Base-by-base conservation (phyloP, 1,140 invertebrate species). In the Hestina assimilis region DNA sequence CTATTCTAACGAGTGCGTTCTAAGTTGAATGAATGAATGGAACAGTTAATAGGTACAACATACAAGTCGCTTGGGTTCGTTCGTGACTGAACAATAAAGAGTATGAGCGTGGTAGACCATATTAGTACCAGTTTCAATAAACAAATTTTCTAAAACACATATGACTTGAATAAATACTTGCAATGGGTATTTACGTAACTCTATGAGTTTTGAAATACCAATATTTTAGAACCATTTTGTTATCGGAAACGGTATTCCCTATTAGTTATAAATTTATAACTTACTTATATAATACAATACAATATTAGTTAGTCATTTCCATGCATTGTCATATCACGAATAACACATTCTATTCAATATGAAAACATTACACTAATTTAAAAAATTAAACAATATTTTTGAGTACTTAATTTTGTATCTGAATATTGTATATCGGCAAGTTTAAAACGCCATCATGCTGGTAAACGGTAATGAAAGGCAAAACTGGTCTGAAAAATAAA, bases 401-500 rank as follows among this genome's bases (percentile, higher is more conserved):
- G n/a, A n/a, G n/a, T n/a, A n/a, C n/a, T n/a, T n/a, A n/a, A n/a
- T n/a, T n/a, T n/a, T n/a, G 3, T 24, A 24, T 24, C 6, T 9
- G 2, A 2, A 12, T 31, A 31, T 31, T 11, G 4, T 6, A 31
- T 31, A 11, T 21, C 29, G 45, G 11, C 21, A 38, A 2, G 1
- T 23, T 40, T 23, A 26, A 51, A 35, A 48, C 23, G 15, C 29
- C 23, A 40, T 33, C 33, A 51, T 51, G 47, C 38, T 40, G 40
- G 28, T 40, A 3, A 9, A 20, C 19, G 43, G 12, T 47, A 41
- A 38, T 48, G 35, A n/a, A 48, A 24, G 26, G 24, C 33, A 56
- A 58, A 58, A 52, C 47, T 41, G 42, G 57, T 58, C 62, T 59
- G 53, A 67, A 63, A 64, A 61, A 55, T 46, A 55, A 66, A 56